These are phyloP conservation scores for Prolemur simus DNA, from an alignment of 2,113 vertebrate species.

Conservation along the genomic window DNA sequence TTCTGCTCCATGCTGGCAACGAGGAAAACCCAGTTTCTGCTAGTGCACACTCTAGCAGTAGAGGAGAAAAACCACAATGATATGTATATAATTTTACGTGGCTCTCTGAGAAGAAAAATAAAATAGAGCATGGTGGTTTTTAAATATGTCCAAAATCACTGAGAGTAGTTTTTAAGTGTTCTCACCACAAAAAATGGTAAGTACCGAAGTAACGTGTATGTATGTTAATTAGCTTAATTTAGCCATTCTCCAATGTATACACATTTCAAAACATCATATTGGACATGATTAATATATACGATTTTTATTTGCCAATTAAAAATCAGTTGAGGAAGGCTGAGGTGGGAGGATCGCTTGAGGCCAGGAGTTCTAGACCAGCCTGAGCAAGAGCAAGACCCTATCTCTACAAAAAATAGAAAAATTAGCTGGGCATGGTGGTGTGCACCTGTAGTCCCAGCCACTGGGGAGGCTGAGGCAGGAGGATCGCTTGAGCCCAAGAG, in stretches of 20 bases:
- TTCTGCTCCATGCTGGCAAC: background rate
- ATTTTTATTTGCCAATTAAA: background rate
- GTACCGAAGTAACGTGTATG: background rate
- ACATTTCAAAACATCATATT: background rate
- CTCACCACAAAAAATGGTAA: background rate
- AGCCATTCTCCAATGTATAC: background rate
- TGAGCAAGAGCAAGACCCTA: no score
- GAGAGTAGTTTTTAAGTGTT: background rate
- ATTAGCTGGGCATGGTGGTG: accelerated
- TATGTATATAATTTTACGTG: background rate
- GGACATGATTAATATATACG: background rate
- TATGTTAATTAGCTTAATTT: background rate
- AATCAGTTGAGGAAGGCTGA: no score
- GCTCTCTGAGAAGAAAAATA: background rate
- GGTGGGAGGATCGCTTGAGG: no score
- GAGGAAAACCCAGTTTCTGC: background rate
- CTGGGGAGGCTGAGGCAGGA: background rate
- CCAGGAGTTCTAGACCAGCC: no score
- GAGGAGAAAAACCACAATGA: background rate
- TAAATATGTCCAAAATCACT: background rate
- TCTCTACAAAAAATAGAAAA: no score
- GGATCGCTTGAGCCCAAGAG: no score
- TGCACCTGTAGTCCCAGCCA: background rate
- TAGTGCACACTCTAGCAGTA: background rate
- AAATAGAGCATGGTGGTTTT: background rate